A percentile compares a stretch with the other conserved stretches of the same genome.
phyloP scores from a whole-genome alignment of 2,888 invertebrate species.

The Parasteatoda lunata region DNA sequence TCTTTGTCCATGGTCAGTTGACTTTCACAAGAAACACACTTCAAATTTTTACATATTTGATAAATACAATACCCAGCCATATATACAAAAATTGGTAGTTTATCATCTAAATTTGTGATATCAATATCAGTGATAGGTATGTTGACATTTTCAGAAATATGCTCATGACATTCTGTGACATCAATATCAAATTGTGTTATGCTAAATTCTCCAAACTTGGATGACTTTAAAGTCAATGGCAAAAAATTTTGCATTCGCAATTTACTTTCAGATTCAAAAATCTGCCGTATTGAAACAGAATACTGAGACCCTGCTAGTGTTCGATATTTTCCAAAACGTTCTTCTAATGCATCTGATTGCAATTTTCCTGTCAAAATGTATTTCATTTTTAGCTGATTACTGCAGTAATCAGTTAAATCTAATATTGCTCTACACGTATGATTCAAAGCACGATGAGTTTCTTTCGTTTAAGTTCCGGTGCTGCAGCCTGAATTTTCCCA shows the following conservation, averaged over 20 bases:
- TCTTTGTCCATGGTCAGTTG: too few relatives aligned
- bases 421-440: too few relatives aligned
- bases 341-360: conserved; percentile 3
- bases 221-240: neutral
- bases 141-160: neutral
- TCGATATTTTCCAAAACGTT: neutral
- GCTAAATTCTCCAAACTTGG: too few relatives aligned
- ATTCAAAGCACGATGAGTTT: too few relatives aligned
- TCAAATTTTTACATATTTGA: too few relatives aligned
- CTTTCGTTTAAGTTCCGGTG: neutral
- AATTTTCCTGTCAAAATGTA: neutral
- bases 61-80: conserved; percentile 9
- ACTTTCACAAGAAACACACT: too few relatives aligned
- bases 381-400: too few relatives aligned
- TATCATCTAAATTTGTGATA: neutral
- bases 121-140: conserved; percentile 6
- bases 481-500: neutral
- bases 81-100: conserved; percentile 3
- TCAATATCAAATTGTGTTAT: neutral
- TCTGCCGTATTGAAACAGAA: conserved; percentile 19
- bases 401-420: too few relatives aligned
- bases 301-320: conserved; percentile 14
- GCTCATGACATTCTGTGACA: conserved; percentile 13
- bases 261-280: conserved; percentile 29
- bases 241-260: conserved; percentile 10